phyloP scores from a whole-genome alignment of 2,888 invertebrate genomes.

The Spialia ferax region DNA sequence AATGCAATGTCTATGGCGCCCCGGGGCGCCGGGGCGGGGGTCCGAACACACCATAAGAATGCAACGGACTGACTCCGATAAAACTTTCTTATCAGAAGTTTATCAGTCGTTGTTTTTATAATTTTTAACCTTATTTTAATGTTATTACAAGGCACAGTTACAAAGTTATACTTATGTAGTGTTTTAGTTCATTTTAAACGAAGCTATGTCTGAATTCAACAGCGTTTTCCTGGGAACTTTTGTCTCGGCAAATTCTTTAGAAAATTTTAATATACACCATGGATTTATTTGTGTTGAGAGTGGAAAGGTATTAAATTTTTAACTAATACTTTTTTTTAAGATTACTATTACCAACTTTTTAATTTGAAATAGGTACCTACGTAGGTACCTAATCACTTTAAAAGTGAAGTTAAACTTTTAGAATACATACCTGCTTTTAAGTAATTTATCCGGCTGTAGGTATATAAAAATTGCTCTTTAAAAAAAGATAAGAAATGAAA shows the following conservation, averaged over 20 bases:
- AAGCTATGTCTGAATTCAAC: slow-evolving; percentile 58
- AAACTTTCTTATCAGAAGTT: background rate
- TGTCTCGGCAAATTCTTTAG: slow-evolving; percentile 59
- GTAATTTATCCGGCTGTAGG: no score
- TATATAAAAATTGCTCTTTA: no score
- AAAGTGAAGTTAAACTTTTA: no score
- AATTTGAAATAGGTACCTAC: no score
- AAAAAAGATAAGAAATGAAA: no score
- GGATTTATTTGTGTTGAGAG: slow-evolving; percentile 86
- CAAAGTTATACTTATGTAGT: background rate
- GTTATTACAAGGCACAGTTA: background rate
- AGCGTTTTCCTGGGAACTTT: slow-evolving; percentile 67
- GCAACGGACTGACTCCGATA: no score
- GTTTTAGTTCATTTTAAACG: background rate
- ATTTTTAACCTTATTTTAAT: background rate
- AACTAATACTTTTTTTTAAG: background rate
- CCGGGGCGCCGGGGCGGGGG: no score
- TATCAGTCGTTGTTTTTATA: background rate
- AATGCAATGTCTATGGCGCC: no score
- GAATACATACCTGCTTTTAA: no score
- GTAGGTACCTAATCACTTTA: no score
- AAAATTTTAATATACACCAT: slow-evolving; percentile 62
- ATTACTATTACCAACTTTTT: background rate
- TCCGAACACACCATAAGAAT: no score
- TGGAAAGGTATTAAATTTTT: slow-evolving; percentile 81